Evolutionary conservation across 2,888 invertebrate species (phyloP), one percentile per base, ranked within the genome.

Genomic region (Hirtodrosophila confusa): DNA sequence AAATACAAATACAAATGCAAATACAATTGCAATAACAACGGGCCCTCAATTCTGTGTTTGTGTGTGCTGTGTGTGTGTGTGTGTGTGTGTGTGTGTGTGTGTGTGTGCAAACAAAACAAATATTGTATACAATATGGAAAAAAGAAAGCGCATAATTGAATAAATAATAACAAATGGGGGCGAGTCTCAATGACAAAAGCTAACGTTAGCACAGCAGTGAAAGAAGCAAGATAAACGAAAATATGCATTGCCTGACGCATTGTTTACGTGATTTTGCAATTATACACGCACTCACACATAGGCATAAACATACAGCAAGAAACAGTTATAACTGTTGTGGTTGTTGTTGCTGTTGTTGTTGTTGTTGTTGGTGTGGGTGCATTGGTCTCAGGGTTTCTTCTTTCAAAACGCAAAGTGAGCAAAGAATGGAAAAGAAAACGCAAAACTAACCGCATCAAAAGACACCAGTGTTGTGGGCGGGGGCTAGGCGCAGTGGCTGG

Each of bases 91-190:
- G 51, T 35, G 64, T 63, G 56, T 48, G 51, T 55, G 56, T 50
- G 36, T 54, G 67, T 74, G 79, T 57, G 77, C 83, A 82, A 82
- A 72, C 84, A 82, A 82, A 82, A 86, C 82, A 80, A 80, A 75
- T 68, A 48, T 49, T 68, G 68, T 75, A 75, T 70, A 65, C 64
- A 77, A 76, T 66, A 71, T 76, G 69, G 57, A 66, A 82, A 17
- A 82, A 82, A 82, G 80, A 82, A 82, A 82, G 80, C 86, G 80
- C 86, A 86, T 82, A 86, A 86, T 82, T 82, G 77, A 83, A 83
- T 83, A 83, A 79, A 80, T 86, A 83, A 83, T 69, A 83, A 79
- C 64, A 86, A 80, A 77, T 83, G 75, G 66, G 79, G 71, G 55
- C 71, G 71, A 70, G 75, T 66, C 71, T 62, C 71, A 80, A 69